phyloP scores from a whole-genome alignment of 2,888 invertebrate species.

The Conomelus anceps region DNA sequence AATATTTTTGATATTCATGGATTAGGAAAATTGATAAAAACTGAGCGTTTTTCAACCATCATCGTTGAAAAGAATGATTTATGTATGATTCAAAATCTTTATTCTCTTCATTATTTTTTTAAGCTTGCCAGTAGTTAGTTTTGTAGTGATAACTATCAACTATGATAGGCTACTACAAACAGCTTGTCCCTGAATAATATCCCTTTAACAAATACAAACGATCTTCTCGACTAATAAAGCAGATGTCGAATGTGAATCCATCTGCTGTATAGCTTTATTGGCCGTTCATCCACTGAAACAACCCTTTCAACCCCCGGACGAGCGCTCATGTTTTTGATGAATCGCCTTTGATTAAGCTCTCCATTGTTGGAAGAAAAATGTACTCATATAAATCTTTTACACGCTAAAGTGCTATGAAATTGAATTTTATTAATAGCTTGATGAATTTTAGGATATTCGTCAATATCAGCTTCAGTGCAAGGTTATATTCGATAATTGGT shows the following conservation, averaged over 20 bases:
- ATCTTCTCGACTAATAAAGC: not conserved
- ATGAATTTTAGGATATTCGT: not conserved
- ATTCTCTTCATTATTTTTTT: not conserved
- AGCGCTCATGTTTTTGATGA: not conserved
- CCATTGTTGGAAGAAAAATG: not conserved
- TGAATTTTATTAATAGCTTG: not conserved
- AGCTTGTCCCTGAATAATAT: not conserved
- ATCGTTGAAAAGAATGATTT: not conserved
- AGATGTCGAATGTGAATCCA: not conserved
- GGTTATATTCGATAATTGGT: not conserved
- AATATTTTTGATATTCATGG: no score
- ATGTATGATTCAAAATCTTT: not conserved
- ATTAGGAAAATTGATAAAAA: no score
- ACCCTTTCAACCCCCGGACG: not conserved
- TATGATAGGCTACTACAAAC: not conserved
- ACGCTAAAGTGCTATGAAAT: not conserved
- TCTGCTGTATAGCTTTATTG: not conserved
- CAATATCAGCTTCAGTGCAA: not conserved
- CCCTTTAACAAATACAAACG: not conserved
- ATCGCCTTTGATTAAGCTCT: not conserved
- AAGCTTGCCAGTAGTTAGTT: not conserved
- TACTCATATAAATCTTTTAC: not conserved
- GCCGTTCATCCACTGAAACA: not conserved
- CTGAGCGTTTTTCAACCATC: not conserved
- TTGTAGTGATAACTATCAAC: not conserved